Conservation (phyloP, 2,797 vertebrate species). For the Chelidonichthys spinosus region DNA sequence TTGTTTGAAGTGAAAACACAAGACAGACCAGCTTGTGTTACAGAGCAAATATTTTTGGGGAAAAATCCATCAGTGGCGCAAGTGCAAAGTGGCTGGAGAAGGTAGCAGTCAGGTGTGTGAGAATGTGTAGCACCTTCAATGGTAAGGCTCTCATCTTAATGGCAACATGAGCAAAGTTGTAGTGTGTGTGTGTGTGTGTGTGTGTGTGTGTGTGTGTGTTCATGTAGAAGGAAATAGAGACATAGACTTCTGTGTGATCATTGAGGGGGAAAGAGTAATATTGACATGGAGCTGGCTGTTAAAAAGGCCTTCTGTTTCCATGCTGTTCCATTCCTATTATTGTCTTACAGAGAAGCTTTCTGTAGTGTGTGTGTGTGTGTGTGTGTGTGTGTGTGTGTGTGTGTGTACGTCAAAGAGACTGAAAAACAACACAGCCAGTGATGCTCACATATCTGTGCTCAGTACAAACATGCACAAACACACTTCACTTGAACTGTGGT, state of each 20-base stretch:
- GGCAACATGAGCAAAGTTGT: constrained; percentile 53
- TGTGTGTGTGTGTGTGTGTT: constrained; percentile 39
- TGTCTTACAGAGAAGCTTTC: constrained; percentile 33
- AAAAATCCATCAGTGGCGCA: constrained; percentile 79
- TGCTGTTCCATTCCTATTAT: constrained; percentile 57
- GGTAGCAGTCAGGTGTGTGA: constrained; percentile 58
- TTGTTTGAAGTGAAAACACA: constrained; percentile 90
- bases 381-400: constrained; percentile 26
- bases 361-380: constrained; percentile 22
- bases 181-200: constrained; percentile 39
- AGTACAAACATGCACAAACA: constrained; percentile 23
- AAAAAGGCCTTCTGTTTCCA: constrained; percentile 72
- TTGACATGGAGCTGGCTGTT: constrained; percentile 68
- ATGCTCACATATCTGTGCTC: constrained; percentile 25
- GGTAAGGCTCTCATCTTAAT: constrained; percentile 53
- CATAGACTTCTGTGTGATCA: constrained; percentile 52
- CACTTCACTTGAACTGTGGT: constrained; percentile 19
- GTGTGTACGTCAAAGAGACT: constrained; percentile 10
- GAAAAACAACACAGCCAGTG: constrained; percentile 31
- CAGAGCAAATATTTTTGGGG: constrained; percentile 87
- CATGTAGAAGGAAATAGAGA: constrained; percentile 46
- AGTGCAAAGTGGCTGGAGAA: constrained; percentile 48
- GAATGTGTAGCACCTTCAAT: constrained; percentile 27
- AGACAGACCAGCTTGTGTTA: constrained; percentile 86
- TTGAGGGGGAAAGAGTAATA: constrained; percentile 73